These are phyloP conservation scores for Chalcis sispes DNA, from an alignment of 2,888 invertebrate species.

Conservation along the genomic window DNA sequence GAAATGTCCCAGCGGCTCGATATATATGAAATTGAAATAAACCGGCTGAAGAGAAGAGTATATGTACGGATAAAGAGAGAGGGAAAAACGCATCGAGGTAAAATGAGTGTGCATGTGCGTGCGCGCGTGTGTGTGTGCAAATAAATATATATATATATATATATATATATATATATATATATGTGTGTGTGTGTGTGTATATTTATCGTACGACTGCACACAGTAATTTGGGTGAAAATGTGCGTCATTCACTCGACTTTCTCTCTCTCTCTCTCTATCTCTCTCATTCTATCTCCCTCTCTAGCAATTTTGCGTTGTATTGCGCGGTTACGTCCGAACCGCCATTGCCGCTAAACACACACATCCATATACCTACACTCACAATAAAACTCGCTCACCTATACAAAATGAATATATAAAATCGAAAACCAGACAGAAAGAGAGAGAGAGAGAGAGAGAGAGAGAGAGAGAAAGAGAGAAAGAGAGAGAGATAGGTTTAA, in stretches of 20 bases:
- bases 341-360: neutral
- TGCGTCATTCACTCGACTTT: slow-evolving; percentile 43
- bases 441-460: neutral
- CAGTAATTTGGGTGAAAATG: slow-evolving; percentile 45
- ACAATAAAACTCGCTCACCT: no score
- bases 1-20: neutral
- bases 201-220: slow-evolving; percentile 1
- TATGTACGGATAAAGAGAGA: neutral
- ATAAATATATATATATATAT: neutral
- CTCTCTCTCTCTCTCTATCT: slow-evolving; percentile 31
- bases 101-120: neutral
- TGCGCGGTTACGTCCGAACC: neutral
- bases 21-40: slow-evolving; percentile 38
- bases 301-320: slow-evolving; percentile 28
- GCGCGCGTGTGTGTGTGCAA: neutral
- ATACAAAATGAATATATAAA: no score
- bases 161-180: slow-evolving; percentile 6
- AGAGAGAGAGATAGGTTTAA: neutral
- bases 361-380: neutral
- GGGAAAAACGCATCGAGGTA: slow-evolving; percentile 1
- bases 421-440: no score
- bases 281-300: slow-evolving; percentile 35
- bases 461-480: neutral
- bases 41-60: slow-evolving; percentile 17
- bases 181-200: neutral